A percentile compares a stretch with the other conserved stretches of the same genome.
phyloP scores from a whole-genome alignment of 2,113 vertebrate genomes.

The Galemys pyrenaicus region DNA sequence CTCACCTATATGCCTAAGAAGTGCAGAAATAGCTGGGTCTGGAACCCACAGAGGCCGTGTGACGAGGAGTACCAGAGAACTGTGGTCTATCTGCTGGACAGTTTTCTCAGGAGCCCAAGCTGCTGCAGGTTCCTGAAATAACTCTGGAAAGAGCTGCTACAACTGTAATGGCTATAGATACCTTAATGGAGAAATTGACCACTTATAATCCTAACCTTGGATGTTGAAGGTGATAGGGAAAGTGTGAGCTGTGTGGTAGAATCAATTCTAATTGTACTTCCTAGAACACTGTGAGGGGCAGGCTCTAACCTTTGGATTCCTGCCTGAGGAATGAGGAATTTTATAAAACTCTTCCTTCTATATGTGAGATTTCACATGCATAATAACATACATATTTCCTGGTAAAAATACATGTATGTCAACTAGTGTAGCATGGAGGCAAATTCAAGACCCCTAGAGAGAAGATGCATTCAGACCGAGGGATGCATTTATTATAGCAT shows the following conservation, averaged over 20 bases:
- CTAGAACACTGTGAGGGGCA: accelerated
- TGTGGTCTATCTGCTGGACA: neutral
- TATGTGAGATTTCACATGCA: neutral
- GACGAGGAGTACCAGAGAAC: neutral
- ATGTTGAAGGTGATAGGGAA: neutral
- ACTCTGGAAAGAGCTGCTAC: neutral
- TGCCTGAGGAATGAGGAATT: no score
- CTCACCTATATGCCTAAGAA: neutral
- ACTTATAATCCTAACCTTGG: neutral
- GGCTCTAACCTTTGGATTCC: neutral
- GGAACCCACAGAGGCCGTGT: no score
- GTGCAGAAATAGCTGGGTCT: neutral
- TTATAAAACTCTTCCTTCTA: neutral
- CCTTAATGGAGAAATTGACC: neutral
- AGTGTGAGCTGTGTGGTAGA: neutral
- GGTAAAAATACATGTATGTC: neutral
- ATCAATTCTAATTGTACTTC: neutral
- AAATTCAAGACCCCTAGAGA: neutral
- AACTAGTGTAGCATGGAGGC: neutral
- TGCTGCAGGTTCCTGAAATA: neutral
- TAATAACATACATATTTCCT: neutral
- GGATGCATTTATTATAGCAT: neutral
- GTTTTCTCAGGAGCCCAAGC: neutral
- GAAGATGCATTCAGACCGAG: neutral
- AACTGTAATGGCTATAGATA: neutral